Evolutionary conservation across 2,113 vertebrate species (phyloP), one percentile per base, ranked within the genome.

Genomic region (Pseudopipra pipra): DNA sequence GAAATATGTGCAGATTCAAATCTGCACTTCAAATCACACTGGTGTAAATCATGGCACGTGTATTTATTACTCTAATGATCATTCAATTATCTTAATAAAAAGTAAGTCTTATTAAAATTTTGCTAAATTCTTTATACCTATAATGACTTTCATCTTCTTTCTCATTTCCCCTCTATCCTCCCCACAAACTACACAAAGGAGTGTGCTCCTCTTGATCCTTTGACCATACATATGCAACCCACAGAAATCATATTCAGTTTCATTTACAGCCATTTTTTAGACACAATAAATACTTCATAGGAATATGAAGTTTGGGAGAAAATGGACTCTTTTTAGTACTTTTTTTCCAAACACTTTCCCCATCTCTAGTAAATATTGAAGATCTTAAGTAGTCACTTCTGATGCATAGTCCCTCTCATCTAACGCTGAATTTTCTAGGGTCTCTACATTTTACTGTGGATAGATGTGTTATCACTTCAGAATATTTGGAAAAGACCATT

Each of bases 121-220:
- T 56, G 5, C 4, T 44, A 21, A 22, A 52, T 66, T 41, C 2
- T 86, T 80, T 61, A 21, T 27, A 49, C 63, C 10, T 80, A 8
- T 24, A 65, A 55, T 73, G 61, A 56, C 8, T 63, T 85, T 21
- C 1, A 27, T 41, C 27, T 78, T 14, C 9, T 54, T 81, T 79
- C 6, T 51, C 18, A 5, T 76, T 65, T 75, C 15, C 22, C 17
- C 59, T 20, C 7, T 13, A 8, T 62, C 35, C 8, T 93, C 14
- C 23, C 5, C 24, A 49, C 11, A 49, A 81, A 44, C 33, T 47
- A 28, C 21, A 47, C 7, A 58, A 62, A 52, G 13, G 4, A 21
- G 4, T 8, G 10, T 43, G 7, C 3, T 52, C 68, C 0, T 0
- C 22, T 43, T 54, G 22, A 62, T 59, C 11, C 16, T 62, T 87